Conservation (phyloP, 2,888 invertebrate genomes). For the Polyploca ridens region DNA sequence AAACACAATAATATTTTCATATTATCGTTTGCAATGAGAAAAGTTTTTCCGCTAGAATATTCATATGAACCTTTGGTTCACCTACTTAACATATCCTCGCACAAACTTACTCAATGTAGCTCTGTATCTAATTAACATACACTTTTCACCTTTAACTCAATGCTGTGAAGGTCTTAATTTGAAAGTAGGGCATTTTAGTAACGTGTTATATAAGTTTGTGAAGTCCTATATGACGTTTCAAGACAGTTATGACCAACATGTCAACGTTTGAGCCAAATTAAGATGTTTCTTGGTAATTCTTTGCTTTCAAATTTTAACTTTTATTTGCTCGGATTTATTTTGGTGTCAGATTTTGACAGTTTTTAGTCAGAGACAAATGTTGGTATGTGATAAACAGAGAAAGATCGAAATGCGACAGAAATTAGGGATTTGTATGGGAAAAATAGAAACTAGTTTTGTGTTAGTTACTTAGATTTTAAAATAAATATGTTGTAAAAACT, state of each 20-base stretch:
- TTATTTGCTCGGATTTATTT: background rate
- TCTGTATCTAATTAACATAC: background rate
- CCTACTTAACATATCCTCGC: background rate
- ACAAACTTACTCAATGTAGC: background rate
- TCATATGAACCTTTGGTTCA: constrained; percentile 11
- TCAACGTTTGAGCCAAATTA: constrained; percentile 32
- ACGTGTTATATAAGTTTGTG: constrained; percentile 22
- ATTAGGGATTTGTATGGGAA: too few relatives aligned
- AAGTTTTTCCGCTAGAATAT: constrained; percentile 7
- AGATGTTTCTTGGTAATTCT: constrained; percentile 20
- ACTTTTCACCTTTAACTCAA: background rate
- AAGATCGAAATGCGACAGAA: too few relatives aligned
- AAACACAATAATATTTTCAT: constrained; percentile 10
- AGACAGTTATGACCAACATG: constrained; percentile 45
- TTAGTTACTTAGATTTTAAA: too few relatives aligned
- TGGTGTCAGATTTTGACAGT: background rate
- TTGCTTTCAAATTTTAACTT: background rate
- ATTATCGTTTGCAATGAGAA: constrained; percentile 2
- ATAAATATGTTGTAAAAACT: too few relatives aligned
- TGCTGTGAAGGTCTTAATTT: constrained; percentile 26
- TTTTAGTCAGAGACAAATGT: too few relatives aligned
- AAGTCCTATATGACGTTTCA: constrained; percentile 41
- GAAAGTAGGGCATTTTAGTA: constrained; percentile 13
- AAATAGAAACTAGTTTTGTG: too few relatives aligned
- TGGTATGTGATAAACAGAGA: too few relatives aligned